Base-by-base conservation (phyloP, 1,140 invertebrate species). In the Drosophila lacteicornis region DNA sequence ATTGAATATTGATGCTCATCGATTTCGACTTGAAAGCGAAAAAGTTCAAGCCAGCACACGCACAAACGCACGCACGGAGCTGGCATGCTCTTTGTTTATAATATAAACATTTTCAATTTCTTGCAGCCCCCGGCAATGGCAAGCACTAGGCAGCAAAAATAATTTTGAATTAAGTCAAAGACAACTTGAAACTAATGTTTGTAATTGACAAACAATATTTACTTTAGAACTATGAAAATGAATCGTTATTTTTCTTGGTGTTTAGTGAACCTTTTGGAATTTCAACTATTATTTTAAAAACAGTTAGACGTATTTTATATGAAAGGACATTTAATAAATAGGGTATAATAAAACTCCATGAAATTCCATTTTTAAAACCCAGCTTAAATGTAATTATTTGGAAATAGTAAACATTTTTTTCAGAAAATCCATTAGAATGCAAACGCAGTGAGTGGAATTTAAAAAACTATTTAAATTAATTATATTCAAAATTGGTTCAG, bases 1-100 rank as follows among this genome's bases (percentile, higher is more conserved):
- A 87, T 88, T 88, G 84, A 87, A 87, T 87, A 87, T 87, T 87
- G 84, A 88, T 88, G 84, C 80, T 77, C 76, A 87, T 87, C 80
- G 84, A 87, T 88, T 87, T 87, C 84, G 62, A 84, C 77, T 88
- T 84, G 84, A 88, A 87, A 73, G 71, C 80, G 55, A 66, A 88
- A 87, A 83, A 83, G 84, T 71, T 87, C 77, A 61, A 30, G 53
- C 69, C 63, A 60, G 51, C 53, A 38, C 49, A 53, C 56, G 30
- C 76, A 63, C 66, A 62, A 40, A 56, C 36, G 49, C 17, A 27
- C 68, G 19, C 61, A 43, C 33, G 36, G 17, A 55, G 33, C 17
- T 38, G 36, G 67, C 66, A 61, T 22, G 60, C 47, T 27, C 71
- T 71, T 88, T 87, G 84, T 84, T 88, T 87, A 84, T 87, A 84